Conservation (phyloP, 1,140 invertebrate species). For the Holotrichia oblita region DNA sequence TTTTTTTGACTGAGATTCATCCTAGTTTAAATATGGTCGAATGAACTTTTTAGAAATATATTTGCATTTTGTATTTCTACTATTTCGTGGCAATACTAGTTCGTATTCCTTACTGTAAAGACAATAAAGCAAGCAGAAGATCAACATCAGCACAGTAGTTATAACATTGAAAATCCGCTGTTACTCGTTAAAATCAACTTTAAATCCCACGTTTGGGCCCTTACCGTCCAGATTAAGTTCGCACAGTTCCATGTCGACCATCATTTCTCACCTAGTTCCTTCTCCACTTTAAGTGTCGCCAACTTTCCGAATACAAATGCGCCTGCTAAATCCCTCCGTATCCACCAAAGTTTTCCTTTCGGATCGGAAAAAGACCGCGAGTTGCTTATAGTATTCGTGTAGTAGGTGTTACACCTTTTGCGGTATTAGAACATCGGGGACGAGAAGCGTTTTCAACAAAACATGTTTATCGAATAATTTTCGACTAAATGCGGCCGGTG, state of each 20-base stretch:
- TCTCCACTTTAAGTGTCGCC: background rate
- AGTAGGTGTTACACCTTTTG: background rate
- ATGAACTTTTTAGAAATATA: too few species aligned
- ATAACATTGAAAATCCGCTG: background rate
- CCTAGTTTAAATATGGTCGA: too few species aligned
- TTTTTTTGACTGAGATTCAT: too few species aligned
- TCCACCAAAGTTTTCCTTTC: background rate
- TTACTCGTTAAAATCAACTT: conserved; percentile 21
- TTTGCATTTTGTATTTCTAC: too few species aligned
- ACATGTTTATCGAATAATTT: conserved; percentile 21
- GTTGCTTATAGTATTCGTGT: background rate
- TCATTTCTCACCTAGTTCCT: conserved; percentile 5
- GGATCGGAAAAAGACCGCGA: background rate
- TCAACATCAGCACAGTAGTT: background rate
- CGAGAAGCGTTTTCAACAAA: background rate
- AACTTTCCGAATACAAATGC: conserved; percentile 20
- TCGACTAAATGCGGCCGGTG: background rate
- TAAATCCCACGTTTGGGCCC: background rate
- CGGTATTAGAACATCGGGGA: background rate
- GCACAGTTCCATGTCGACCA: background rate
- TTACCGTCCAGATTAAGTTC: background rate
- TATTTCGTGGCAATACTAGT: too few species aligned
- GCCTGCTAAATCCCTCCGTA: background rate
- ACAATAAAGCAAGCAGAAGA: too few species aligned
- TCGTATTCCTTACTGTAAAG: too few species aligned